A percentile compares a stretch with the other conserved stretches of the same genome.
Conservation (phyloP, 2,888 invertebrate species). For the Linhomoeus sp. region DNA sequence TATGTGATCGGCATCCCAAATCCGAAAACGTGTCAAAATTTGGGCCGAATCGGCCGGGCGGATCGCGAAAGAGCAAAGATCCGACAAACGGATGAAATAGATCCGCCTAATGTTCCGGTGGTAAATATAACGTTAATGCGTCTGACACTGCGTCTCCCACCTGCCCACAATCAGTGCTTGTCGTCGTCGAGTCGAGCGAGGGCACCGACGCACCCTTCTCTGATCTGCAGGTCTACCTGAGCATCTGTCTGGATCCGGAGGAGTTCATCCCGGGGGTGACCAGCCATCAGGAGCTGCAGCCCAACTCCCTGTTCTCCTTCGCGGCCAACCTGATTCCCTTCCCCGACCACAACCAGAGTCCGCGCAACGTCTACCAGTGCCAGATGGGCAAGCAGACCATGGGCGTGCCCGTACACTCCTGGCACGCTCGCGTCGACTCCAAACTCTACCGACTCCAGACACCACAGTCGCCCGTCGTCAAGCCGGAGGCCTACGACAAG, state of each 20-base stretch:
- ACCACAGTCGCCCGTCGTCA: conserved; percentile 64
- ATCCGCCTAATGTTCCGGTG: no score
- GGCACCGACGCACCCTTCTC: no score
- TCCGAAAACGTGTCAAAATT: no score
- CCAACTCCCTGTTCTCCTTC: conserved; percentile 71
- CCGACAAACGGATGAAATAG: no score
- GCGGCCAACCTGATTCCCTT: conserved; percentile 81
- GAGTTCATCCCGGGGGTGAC: conserved; percentile 51
- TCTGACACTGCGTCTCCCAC: no score
- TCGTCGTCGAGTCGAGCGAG: no score
- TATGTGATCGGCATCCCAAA: no score
- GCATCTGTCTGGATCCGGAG: conserved; percentile 55
- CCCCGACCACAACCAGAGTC: conserved; percentile 95
- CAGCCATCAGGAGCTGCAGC: conserved; percentile 61
- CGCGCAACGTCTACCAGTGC: conserved; percentile 97
- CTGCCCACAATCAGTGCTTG: no score
- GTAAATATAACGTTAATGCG: no score
- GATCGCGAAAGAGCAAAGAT: no score
- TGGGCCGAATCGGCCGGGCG: no score
- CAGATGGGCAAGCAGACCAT: conserved; percentile 99
- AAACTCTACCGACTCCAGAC: conserved; percentile 81
- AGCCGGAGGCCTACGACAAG: conserved; percentile 45
- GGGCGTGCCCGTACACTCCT: conserved; percentile 69
- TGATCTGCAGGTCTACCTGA: conserved; percentile 34
- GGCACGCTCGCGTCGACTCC: conserved; percentile 53